Conservation (phyloP, 2,888 invertebrate genomes). For the Ophion ellenae region DNA sequence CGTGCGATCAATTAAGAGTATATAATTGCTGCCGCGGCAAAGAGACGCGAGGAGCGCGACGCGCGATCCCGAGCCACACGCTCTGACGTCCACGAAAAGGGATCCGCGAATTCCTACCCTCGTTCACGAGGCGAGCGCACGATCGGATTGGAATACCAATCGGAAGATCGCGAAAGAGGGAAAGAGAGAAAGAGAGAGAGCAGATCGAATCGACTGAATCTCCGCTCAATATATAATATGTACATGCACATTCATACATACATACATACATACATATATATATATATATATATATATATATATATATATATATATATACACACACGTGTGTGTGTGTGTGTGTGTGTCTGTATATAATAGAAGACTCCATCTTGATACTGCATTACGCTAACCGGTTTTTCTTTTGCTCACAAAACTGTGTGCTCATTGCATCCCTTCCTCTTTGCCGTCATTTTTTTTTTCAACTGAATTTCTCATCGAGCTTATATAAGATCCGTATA, state of each 20-base stretch:
- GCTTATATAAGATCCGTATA: neutral
- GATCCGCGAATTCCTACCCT: conserved; percentile 72
- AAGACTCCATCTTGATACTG: conserved; percentile 63
- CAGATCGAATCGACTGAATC: conserved; percentile 59
- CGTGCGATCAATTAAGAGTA: conserved; percentile 74
- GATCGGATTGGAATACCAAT: conserved; percentile 74
- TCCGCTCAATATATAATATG: conserved; percentile 46
- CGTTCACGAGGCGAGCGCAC: conserved; percentile 65
- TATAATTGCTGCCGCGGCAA: conserved; percentile 68
- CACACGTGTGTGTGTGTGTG: neutral
- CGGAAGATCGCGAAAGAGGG: conserved; percentile 46
- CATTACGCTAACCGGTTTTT: conserved; percentile 58
- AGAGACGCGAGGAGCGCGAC: conserved; percentile 62
- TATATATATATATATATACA: neutral
- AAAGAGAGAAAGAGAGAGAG: conserved; percentile 20
- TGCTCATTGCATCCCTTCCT: conserved; percentile 9
- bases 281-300: conserved; percentile 12
- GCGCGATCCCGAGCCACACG: conserved; percentile 49
- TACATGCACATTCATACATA: neutral
- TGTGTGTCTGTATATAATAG: neutral
- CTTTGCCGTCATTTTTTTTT: conserved; percentile 23
- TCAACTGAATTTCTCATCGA: conserved; percentile 32
- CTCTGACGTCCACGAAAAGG: conserved; percentile 59
- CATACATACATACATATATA: neutral
- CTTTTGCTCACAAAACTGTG: conserved; percentile 56